Evolutionary conservation across 2,113 vertebrate species (phyloP), one percentile per base, ranked within the genome.

Genomic region (Ailurus styani): DNA sequence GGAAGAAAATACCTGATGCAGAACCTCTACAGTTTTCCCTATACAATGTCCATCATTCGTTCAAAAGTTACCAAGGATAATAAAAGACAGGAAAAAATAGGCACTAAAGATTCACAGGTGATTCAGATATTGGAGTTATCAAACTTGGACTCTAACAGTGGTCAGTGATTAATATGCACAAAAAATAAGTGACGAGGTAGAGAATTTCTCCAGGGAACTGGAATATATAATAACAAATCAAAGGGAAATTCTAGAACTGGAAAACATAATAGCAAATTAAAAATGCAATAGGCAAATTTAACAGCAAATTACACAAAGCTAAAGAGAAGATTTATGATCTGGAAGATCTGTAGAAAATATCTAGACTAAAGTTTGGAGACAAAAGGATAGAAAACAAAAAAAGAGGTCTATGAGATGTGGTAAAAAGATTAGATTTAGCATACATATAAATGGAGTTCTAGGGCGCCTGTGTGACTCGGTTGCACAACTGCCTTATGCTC

Each of bases 211-310:
- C 57, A 85, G 70, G 81, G 27, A 93, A 82, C 62, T 83, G 3
- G 27, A 88, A 88, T 70, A 85, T 90, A n/a, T 85, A 85, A 85
- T 42, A 92, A 45, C 81, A 34, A 85, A 81, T 92, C 64, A 96
- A 93, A 70, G 57, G 29, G 40, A 66, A 55, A 75, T 64, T 84
- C 68, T 79, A 85, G 10, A 72, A 62, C 37, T 93, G 21, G 47
- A 72, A 96, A 85, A 85, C n/a, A 13, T 64, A 89, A 60, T 83
- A 52, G 50, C 14, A 83, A 72, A 55, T 84, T 75, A 75, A 90
- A 68, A 90, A 34, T 87, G 7, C 4, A 70, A 7, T 91, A 70
- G 25, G 34, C 34, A 40, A 70, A 3, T 62, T 73, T 83, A 52
- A 89, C 18, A 81, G 42, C 62, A 87, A 66, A 82, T 82, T 73